A percentile compares a stretch with the other conserved stretches of the same genome.
Evolutionary conservation across 2,797 vertebrate species (phyloP).

Genomic region (Ispidina lecontei): DNA sequence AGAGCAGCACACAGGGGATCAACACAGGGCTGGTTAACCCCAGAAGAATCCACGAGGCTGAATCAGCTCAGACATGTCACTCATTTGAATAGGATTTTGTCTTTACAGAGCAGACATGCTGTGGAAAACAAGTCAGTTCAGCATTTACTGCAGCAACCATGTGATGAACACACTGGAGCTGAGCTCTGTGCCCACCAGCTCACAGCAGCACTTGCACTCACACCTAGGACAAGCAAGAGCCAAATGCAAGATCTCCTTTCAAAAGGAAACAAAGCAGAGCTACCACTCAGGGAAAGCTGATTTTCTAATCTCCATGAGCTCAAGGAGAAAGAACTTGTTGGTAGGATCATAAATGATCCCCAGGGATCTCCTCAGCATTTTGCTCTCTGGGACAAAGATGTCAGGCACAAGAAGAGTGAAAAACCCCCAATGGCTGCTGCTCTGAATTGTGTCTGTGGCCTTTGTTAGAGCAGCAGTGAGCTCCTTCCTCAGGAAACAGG

Average conservation of each 20-base stretch:
- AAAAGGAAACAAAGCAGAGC: neutral
- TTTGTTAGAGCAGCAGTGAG: slow-evolving; percentile 37
- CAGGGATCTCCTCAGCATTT: neutral
- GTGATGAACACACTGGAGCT: neutral
- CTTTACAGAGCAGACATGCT: slow-evolving; percentile 18
- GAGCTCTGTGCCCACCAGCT: neutral
- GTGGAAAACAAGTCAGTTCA: neutral
- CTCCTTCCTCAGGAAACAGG: slow-evolving; percentile 64
- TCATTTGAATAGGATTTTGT: slow-evolving; percentile 41
- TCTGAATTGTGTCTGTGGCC: neutral
- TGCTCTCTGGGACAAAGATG: neutral
- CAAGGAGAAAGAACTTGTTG: slow-evolving; percentile 34
- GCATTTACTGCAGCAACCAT: neutral
- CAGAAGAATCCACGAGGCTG: slow-evolving; percentile 1
- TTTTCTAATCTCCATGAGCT: neutral
- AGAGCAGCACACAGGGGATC: neutral
- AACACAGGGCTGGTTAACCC: neutral
- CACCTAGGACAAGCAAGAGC: neutral
- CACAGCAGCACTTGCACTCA: neutral
- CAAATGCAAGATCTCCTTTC: neutral
- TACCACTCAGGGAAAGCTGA: neutral
- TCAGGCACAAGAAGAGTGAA: slow-evolving; percentile 45
- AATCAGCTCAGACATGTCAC: slow-evolving; percentile 39
- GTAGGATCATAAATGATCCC: slow-evolving; percentile 40
- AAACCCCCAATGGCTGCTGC: neutral